Percentiles rank a stretch among this genome's conserved stretches.
Conservation (phyloP, 1,140 invertebrate species). For the Bathynomus jamesi region DNA sequence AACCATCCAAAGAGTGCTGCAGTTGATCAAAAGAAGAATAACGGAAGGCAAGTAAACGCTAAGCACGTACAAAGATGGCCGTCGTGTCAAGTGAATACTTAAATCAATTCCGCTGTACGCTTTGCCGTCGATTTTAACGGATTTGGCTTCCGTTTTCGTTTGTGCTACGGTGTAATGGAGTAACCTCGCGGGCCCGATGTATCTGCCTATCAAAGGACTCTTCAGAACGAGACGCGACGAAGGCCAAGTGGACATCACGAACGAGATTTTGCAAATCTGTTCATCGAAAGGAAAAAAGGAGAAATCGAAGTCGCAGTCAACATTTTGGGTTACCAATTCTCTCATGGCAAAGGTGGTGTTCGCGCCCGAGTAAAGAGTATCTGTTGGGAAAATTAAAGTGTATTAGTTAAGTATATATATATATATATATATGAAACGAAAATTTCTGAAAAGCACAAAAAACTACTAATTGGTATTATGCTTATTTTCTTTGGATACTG, state of each 20-base stretch:
- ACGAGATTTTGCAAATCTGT: background rate
- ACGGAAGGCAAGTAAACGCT: background rate
- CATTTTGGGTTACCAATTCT: background rate
- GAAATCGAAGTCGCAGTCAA: background rate
- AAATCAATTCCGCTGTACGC: background rate
- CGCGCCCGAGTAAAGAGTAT: background rate
- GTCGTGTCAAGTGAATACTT: background rate
- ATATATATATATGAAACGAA: slow-evolving; percentile 3
- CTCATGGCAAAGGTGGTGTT: background rate
- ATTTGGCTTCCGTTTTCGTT: background rate
- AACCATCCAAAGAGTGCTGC: background rate
- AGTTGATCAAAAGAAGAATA: background rate
- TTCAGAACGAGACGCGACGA: background rate
- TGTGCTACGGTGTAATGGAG: background rate
- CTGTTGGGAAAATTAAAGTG: background rate
- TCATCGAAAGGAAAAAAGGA: background rate
- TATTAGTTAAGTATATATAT: background rate
- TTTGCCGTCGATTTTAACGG: background rate
- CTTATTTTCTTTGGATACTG: too few relatives aligned
- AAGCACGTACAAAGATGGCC: background rate
- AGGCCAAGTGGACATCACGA: background rate
- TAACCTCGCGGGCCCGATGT: background rate
- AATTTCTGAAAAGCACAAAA: too few relatives aligned
- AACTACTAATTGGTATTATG: too few relatives aligned
- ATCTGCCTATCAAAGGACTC: background rate